Base-by-base conservation (phyloP, 2,888 invertebrate genomes). In the Leuctra nigra region DNA sequence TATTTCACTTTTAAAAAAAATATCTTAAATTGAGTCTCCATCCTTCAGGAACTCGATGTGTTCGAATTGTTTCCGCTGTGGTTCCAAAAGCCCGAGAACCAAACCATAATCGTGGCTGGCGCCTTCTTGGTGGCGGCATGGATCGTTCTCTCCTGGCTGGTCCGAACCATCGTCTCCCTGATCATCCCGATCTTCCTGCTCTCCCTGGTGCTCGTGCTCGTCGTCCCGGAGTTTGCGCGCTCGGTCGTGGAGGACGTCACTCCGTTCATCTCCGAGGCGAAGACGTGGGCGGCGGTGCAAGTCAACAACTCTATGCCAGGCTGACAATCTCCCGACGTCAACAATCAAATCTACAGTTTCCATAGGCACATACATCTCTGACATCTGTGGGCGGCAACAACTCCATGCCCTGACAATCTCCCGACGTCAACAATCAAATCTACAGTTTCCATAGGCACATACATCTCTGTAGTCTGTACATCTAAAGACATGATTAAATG, bases 251-350 rank as follows among this genome's bases (percentile, higher is more conserved):
- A 29, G 25, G 55, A 55, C 13, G 2, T 46, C 29, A 6, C 47
- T n/a, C 47, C 39, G 20, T 39, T n/a, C 16, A 13, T 54, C 14
- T 41, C 38, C 33, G 18, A 23, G n/a, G n/a, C n/a, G n/a, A 39
- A 20, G 4, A 7, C 20, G 13, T 23, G 18, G 4, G 23, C 23
- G 14, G 13, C 23, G 11, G 25, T 11, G 1, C 24, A 25, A 13
- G 54, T 44, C 6, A 54, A 41, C 54, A 33, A 29, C 41, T 23
- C 39, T 20, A n/a, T n/a, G n/a, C n/a, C n/a, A n/a, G n/a, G n/a
- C n/a, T n/a, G n/a, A n/a, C n/a, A n/a, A n/a, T n/a, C n/a, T n/a
- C n/a, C n/a, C n/a, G n/a, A n/a, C n/a, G n/a, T n/a, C n/a, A n/a
- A n/a, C n/a, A n/a, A n/a, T n/a, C n/a, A n/a, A n/a, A n/a, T n/a